Conservation (phyloP, 2,797 vertebrate genomes). For the Melanotaenia maccullochi region DNA sequence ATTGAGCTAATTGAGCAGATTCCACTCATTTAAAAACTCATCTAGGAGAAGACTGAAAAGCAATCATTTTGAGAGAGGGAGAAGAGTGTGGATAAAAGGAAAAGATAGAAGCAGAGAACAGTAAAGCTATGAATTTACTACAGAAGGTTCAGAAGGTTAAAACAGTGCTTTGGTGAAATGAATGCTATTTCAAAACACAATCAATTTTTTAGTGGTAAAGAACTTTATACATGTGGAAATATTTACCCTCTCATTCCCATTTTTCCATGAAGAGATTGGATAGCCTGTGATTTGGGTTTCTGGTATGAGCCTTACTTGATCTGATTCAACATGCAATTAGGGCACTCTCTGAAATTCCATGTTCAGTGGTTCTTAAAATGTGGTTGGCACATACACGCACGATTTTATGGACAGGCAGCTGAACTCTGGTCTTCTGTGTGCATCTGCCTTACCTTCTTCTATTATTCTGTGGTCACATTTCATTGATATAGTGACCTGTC, state of each 20-base stretch:
- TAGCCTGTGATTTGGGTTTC: conserved; percentile 75
- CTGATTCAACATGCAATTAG: conserved; percentile 58
- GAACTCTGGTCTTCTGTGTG: conserved; percentile 8
- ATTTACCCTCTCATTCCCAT: conserved; percentile 29
- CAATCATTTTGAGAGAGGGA: conserved; percentile 28
- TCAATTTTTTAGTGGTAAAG: conserved; percentile 24
- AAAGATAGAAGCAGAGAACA: conserved; percentile 13
- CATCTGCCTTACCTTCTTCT: conserved; percentile 13
- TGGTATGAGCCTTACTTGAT: conserved; percentile 49
- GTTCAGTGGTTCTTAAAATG: conserved; percentile 75
- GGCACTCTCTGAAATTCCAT: conserved; percentile 61
- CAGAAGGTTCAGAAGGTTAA: conserved; percentile 14
- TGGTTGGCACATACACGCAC: conserved; percentile 44
- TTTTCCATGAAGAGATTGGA: conserved; percentile 66
- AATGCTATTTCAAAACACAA: conserved; percentile 26
- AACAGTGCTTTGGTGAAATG: conserved; percentile 30
- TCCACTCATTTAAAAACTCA: conserved; percentile 60
- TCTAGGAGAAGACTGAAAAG: conserved; percentile 49
- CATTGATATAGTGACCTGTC: conserved; percentile 51
- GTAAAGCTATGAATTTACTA: neutral
- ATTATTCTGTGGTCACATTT: conserved; percentile 21
- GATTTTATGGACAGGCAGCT: conserved; percentile 39
- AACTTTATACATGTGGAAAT: conserved; percentile 52
- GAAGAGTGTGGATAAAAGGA: neutral
- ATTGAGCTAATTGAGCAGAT: conserved; percentile 70